Evolutionary conservation across 92 coral and sea anemone genomes (phyloP).

Genomic region (Epizoanthus scotinus): DNA sequence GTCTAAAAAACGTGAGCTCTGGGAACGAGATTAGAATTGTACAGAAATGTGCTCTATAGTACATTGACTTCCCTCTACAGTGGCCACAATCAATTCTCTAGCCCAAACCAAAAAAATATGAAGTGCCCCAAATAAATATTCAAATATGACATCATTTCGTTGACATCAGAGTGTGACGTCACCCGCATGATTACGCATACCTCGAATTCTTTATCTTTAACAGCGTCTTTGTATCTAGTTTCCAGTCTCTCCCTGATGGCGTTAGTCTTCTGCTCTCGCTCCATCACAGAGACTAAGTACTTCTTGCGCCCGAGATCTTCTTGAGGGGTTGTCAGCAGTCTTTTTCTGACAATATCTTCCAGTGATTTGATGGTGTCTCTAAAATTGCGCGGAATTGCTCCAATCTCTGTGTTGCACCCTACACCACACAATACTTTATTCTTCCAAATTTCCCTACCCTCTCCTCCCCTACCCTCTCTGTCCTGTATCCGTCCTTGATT

Average conservation of each 20-base stretch:
- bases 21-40: no score
- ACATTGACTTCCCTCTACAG: no score
- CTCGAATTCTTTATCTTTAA: constrained; percentile 80
- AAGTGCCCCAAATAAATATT: no score
- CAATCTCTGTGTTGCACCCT: constrained; percentile 23
- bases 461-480: no score
- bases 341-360: constrained; percentile 73
- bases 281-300: constrained; percentile 70
- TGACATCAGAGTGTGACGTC: not conserved
- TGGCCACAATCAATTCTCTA: no score
- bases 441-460: no score
- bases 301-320: constrained; percentile 69
- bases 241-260: constrained; percentile 72
- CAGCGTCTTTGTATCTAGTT: constrained; percentile 63
- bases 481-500: no score
- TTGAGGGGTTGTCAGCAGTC: constrained; percentile 77
- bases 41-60: no score
- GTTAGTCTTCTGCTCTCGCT: constrained; percentile 78
- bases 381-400: constrained; percentile 47
- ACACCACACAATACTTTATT: not conserved
- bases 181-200: constrained; percentile 37
- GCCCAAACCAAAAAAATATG: no score
- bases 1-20: no score
- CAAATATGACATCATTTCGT: not conserved
- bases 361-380: constrained; percentile 62